Evolutionary conservation across 2,888 invertebrate genomes (phyloP), one percentile per base, ranked within the genome.

Genomic region (Cordilura impudica): DNA sequence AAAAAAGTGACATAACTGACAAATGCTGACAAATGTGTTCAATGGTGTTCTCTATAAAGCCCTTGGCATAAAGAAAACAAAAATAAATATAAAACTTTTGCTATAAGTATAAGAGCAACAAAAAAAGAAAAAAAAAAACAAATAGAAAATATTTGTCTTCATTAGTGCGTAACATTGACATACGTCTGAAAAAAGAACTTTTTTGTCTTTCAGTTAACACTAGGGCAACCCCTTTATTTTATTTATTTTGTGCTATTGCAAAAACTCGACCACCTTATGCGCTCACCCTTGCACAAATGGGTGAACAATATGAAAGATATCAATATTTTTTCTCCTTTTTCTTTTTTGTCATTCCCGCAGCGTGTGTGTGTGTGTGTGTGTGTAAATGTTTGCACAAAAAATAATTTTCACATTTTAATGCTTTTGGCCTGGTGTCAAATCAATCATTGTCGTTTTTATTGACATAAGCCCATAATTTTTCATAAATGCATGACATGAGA

Each of bases 401-500:
- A 80, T 75, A 80, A 80, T 79, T 79, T 75, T 75, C 79, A 71
- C 79, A 79, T 79, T 79, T 79, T 79, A 79, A 79, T 79, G 71
- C 75, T 75, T 75, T 79, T 79, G 79, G 85, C 84, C 85, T 85
- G 74, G 56, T 88, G 88, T 88, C 87, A 87, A 87, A 87, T 87
- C 87, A 87, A 88, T 87, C 88, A 87, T 87, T 84, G 85, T 85
- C 83, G 83, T 82, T 80, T 82, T 84, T 82, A 87, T 87, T 88
- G 87, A 87, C 88, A 86, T 85, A 87, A 86, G 85, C 86, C 86
- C 87, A 87, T 88, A 87, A 88, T 87, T 87, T 87, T 87, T 87
- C 88, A 87, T 87, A 79, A 75, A 75, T 84, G 87, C 87, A 86
- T 86, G 88, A 84, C 84, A 84, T 86, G 84, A 79, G 79, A 79